A percentile compares a stretch with the other conserved stretches of the same genome.
These are phyloP conservation scores for Leptopilina boulardi DNA, from an alignment of 1,140 invertebrate species.

Conservation along the genomic window DNA sequence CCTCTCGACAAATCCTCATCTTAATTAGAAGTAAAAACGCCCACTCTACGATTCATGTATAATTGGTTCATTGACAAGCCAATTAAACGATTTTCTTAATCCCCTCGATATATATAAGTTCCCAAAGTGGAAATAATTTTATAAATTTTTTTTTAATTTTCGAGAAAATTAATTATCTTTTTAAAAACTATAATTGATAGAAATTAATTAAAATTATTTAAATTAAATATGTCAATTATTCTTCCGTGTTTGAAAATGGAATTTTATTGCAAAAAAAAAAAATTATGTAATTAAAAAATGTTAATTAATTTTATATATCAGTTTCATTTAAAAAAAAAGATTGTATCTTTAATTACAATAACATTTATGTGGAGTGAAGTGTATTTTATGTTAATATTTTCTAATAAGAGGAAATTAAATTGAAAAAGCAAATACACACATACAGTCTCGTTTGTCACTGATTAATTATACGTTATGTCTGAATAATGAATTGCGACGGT, in stretches of 20 bases:
- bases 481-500: slow-evolving; percentile 22
- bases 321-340: background rate
- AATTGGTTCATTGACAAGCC: background rate
- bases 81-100: slow-evolving; percentile 38
- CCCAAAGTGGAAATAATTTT: too few relatives aligned
- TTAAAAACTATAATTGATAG: too few relatives aligned
- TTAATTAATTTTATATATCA: background rate
- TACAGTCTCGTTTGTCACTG: slow-evolving; percentile 21
- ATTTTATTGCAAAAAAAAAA: too few relatives aligned
- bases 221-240: too few relatives aligned
- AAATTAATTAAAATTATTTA: too few relatives aligned
- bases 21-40: slow-evolving; percentile 36
- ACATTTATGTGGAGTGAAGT: background rate
- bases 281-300: too few relatives aligned
- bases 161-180: too few relatives aligned
- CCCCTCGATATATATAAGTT: background rate
- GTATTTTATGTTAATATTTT: background rate
- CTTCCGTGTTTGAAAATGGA: too few relatives aligned
- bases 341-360: background rate
- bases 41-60: slow-evolving; percentile 36
- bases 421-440: background rate
- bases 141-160: too few relatives aligned
- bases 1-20: slow-evolving; percentile 25
- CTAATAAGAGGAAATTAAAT: slow-evolving; percentile 11
- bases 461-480: slow-evolving; percentile 27